These are phyloP conservation scores for Menidia beryllina DNA, from an alignment of 2,113 vertebrate genomes.

Conservation along the genomic window DNA sequence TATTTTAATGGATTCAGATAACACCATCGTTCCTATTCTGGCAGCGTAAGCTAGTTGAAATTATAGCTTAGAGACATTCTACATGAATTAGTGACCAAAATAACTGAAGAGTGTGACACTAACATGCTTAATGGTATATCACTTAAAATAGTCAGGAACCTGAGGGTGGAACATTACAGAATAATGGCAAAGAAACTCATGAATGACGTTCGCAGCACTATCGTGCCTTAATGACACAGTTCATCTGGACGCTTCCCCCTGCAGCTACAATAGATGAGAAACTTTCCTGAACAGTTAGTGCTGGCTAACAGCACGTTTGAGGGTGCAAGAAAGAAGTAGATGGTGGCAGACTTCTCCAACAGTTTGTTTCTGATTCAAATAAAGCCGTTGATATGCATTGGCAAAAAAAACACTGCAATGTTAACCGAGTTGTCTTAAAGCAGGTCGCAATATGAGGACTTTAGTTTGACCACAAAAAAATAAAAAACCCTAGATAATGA, in stretches of 20 bases:
- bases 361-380: slow-evolving; percentile 12
- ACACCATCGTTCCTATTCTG: slow-evolving; percentile 7
- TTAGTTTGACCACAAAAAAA: background rate
- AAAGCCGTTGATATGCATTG: background rate
- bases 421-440: too few species aligned
- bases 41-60: background rate
- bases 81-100: background rate
- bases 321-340: background rate
- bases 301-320: background rate
- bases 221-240: slow-evolving; percentile 41
- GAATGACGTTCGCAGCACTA: slow-evolving; percentile 39
- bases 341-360: background rate
- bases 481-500: background rate
- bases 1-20: slow-evolving; percentile 18
- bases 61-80: background rate
- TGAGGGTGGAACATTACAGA: slow-evolving; percentile 31
- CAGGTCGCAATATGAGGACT: too few species aligned
- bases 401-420: too few species aligned
- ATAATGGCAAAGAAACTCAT: slow-evolving; percentile 33
- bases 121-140: slow-evolving; percentile 21
- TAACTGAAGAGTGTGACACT: slow-evolving; percentile 10
- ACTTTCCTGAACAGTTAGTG: slow-evolving; percentile 15
- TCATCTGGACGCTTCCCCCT: slow-evolving; percentile 50
- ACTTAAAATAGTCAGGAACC: slow-evolving; percentile 55
- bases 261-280: slow-evolving; percentile 38